A percentile compares a stretch with the other conserved stretches of the same genome.
phyloP scores from a whole-genome alignment of 1,140 invertebrate genomes.

The Papilio xuthus region DNA sequence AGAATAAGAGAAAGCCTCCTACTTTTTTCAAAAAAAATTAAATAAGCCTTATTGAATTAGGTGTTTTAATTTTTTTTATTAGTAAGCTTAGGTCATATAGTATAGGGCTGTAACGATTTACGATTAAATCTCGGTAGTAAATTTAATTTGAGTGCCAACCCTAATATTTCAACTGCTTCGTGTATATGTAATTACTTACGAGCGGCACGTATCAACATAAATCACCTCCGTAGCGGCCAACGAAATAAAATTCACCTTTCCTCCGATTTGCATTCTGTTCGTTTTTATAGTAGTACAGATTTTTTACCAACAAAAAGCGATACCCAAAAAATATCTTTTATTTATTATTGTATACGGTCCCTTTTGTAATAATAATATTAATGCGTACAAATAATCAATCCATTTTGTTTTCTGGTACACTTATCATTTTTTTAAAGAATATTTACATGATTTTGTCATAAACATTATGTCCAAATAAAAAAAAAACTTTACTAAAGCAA shows the following conservation, averaged over 20 bases:
- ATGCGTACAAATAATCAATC: not conserved
- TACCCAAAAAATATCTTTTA: not conserved
- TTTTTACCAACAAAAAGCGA: not conserved
- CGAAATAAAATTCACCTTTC: constrained; percentile 39
- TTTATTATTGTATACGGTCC: not conserved
- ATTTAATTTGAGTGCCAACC: constrained; percentile 28
- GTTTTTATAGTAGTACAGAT: constrained; percentile 28
- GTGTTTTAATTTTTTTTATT: not conserved
- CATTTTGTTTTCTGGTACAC: not conserved
- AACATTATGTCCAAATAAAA: not conserved
- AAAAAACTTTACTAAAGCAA: not conserved
- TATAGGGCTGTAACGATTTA: constrained; percentile 4
- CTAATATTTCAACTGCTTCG: constrained; percentile 35
- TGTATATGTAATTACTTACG: constrained; percentile 35
- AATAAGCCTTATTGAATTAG: no score
- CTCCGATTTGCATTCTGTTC: constrained; percentile 34
- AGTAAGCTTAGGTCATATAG: not conserved
- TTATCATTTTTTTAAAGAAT: not conserved
- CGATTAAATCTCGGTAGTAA: constrained; percentile 3
- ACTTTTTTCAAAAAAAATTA: no score
- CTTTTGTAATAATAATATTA: not conserved
- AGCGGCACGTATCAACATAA: constrained; percentile 36
- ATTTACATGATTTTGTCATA: no score
- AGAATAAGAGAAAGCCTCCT: no score
- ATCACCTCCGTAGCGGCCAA: constrained; percentile 32